Base-by-base conservation (phyloP, 2,797 vertebrate genomes). In the Ctenosaura bakeri region DNA sequence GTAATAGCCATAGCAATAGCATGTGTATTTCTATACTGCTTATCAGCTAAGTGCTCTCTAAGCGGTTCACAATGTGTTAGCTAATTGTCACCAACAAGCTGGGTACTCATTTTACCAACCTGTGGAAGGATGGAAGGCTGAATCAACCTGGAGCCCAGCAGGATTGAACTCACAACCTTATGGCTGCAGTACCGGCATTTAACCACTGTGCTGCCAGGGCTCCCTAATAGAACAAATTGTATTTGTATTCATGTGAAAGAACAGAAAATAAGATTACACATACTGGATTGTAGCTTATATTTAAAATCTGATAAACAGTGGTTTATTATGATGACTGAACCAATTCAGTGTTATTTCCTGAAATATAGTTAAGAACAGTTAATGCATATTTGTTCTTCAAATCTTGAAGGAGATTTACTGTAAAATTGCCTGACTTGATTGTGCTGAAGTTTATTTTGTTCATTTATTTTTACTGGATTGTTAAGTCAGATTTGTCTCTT, bases 301-400 rank as follows among this genome's bases (percentile, higher is more conserved):
- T 18, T 16, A 32, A 1, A 88, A 62, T 52, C 35, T 77, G 59
- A 52, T 52, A 29, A 38, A 87, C 32, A 29, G 26, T 52, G 38
- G 13, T 32, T n/a, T 42, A 50, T 74, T 52, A 74, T 85, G 50
- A 74, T 86, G 26, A 13, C 22, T 77, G n/a, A 90, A 90, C 18
- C 35, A 42, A 35, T 38, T 35, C 66, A 52, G n/a, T 77, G 59
- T n/a, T 24, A 69, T 74, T 77, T 83, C 32, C n/a, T 83, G 46
- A 26, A 7, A 20, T 24, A 82, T 32, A 64, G 22, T 74, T 91
- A 90, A 46, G 87, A 59, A 73, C 35, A 80, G 46, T 89, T 69
- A 86, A 74, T 90, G 29, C 4, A 3, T 20, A 73, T 24, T 59
- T n/a, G 52, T 7, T 29, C 42, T 93, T 78, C 81, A 92, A 64